phyloP scores from a whole-genome alignment of 2,888 invertebrate genomes.

The Teinopalpus imperialis region DNA sequence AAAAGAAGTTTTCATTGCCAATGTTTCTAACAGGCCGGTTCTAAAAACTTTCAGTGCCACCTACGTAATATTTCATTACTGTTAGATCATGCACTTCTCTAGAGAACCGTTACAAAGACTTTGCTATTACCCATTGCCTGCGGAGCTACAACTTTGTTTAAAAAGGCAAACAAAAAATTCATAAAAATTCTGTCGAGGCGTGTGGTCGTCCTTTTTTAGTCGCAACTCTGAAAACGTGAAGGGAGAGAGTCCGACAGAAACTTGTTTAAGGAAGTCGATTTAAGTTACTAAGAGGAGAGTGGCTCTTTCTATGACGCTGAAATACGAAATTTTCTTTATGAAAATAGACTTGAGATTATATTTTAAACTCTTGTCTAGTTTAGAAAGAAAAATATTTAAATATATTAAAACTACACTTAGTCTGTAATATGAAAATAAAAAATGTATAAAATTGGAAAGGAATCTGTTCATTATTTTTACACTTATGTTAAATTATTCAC shows the following conservation, averaged over 20 bases:
- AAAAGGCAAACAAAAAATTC: constrained; percentile 66
- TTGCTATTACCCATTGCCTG: constrained; percentile 37
- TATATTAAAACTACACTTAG: too few species aligned
- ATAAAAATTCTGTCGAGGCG: constrained; percentile 65
- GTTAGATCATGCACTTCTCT: constrained; percentile 4
- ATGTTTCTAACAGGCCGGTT: too few species aligned
- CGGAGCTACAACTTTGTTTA: constrained; percentile 55
- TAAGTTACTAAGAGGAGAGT: constrained; percentile 63
- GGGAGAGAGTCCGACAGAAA: constrained; percentile 58
- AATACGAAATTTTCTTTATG: constrained; percentile 4
- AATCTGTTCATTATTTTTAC: constrained; percentile 55
- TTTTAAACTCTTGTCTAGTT: too few species aligned
- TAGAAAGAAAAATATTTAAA: too few species aligned
- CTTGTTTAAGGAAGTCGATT: constrained; percentile 73
- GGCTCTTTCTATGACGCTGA: constrained; percentile 25
- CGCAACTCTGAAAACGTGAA: constrained; percentile 45
- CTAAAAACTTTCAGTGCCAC: too few species aligned
- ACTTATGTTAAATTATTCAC: constrained; percentile 59
- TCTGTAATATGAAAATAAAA: too few species aligned
- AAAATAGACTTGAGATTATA: background rate
- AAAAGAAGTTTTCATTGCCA: too few species aligned
- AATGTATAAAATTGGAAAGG: too few species aligned
- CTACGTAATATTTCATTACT: too few species aligned
- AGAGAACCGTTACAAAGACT: constrained; percentile 37
- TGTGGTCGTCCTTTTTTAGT: constrained; percentile 63